These are phyloP conservation scores for Chaetodon trifascialis DNA, from an alignment of 2,113 vertebrate species.

Conservation along the genomic window DNA sequence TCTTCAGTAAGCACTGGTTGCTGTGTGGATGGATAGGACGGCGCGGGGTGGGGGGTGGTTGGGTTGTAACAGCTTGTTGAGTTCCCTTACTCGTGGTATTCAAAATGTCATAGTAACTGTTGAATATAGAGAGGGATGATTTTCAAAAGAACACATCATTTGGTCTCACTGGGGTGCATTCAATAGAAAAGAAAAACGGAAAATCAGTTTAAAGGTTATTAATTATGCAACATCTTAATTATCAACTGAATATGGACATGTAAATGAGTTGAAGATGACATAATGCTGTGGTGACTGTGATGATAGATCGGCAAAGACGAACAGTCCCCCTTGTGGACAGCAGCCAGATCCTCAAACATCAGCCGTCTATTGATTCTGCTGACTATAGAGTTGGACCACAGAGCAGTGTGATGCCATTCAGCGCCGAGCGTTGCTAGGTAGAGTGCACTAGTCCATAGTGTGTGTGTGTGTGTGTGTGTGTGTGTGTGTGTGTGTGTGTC, in stretches of 20 bases:
- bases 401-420: slow-evolving; percentile 54
- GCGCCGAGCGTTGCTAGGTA: slow-evolving; percentile 69
- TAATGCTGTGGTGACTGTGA: slow-evolving; percentile 22
- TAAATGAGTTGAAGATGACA: slow-evolving; percentile 30
- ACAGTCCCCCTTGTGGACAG: slow-evolving; percentile 70
- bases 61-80: slow-evolving; percentile 76
- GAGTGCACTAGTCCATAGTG: slow-evolving; percentile 61
- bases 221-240: neutral
- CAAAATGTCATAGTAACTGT: slow-evolving; percentile 56
- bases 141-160: neutral
- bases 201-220: neutral
- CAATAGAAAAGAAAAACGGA: neutral
- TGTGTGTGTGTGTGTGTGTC: neutral
- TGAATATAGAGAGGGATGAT: slow-evolving; percentile 46
- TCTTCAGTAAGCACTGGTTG: slow-evolving; percentile 69
- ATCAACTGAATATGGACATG: neutral
- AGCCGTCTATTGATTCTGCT: slow-evolving; percentile 55
- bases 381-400: slow-evolving; percentile 59
- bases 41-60: neutral
- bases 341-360: slow-evolving; percentile 65
- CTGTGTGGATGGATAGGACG: slow-evolving; percentile 61
- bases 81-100: slow-evolving; percentile 73
- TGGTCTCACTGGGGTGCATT: neutral
- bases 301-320: slow-evolving; percentile 54
- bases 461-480: slow-evolving; percentile 22